Conservation (phyloP, 2,797 vertebrate species). For the Odontamblyopus rebecca region DNA sequence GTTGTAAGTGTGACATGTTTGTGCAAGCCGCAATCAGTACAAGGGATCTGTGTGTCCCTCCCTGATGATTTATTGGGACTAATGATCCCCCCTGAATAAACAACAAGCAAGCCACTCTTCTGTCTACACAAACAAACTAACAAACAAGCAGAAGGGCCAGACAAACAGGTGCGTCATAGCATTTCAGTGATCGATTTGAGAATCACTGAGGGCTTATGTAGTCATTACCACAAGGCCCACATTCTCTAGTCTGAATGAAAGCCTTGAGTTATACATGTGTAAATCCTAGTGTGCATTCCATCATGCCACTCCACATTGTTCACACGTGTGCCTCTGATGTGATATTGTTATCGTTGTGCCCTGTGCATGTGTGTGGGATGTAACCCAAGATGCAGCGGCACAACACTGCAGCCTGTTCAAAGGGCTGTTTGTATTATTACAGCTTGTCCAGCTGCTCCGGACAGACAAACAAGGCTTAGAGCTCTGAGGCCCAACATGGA, state of each 20-base stretch:
- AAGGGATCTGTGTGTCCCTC: constrained; percentile 33
- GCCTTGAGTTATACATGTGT: background rate
- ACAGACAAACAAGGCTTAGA: constrained; percentile 82
- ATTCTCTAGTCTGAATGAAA: background rate
- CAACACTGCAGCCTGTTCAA: constrained; percentile 81
- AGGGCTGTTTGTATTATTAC: constrained; percentile 84
- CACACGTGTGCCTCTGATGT: constrained; percentile 12
- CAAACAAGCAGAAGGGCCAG: constrained; percentile 62
- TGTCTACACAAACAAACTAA: constrained; percentile 63
- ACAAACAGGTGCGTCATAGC: constrained; percentile 49
- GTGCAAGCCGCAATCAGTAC: constrained; percentile 61
- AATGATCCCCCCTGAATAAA: constrained; percentile 73
- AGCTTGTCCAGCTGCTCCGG: constrained; percentile 83
- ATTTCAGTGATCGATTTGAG: constrained; percentile 66
- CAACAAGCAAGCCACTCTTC: constrained; percentile 64
- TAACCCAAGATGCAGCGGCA: constrained; percentile 74
- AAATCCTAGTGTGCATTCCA: constrained; percentile 8
- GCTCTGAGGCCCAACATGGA: constrained; percentile 73
- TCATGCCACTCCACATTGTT: constrained; percentile 11
- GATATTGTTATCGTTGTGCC: constrained; percentile 5
- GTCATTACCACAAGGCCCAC: constrained; percentile 23
- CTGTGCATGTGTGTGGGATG: constrained; percentile 64
- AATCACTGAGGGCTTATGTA: constrained; percentile 32
- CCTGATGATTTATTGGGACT: constrained; percentile 69
- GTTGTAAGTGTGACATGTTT: constrained; percentile 51